Base-by-base conservation (phyloP, 2,113 vertebrate genomes). In the Pluvialis apricaria region DNA sequence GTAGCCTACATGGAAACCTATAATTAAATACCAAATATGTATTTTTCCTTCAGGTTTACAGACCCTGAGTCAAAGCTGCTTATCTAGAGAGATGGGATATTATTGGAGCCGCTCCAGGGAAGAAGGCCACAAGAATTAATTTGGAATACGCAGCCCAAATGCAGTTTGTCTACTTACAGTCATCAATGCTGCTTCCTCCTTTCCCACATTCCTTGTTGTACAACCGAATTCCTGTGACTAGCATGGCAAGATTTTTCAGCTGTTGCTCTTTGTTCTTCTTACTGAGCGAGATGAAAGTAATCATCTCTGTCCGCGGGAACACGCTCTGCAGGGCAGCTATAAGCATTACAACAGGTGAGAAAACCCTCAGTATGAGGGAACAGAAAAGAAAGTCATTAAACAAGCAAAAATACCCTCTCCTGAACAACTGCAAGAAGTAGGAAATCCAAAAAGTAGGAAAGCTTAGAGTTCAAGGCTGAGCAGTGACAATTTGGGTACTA, bases 291-390 rank as follows among this genome's bases (percentile, higher is more conserved):
- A 99, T 95, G 97, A 99, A 99, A 65, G 97, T 93, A 28, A 90
- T 97, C 86, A 99, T 96, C 81, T 99, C 98, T 52, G 97, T 92
- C 58, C 97, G 98, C 54, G 99, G 98, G 86, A 99, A 99, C 54
- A 99, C 70, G 73, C 99, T 99, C 97, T 99, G 99, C 57, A 99
- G 96, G 19, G 98, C 99, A 95, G 99, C 99, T 99, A 86, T 12
- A 94, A 94, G 66, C 44, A 70, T 96, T 69, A 60, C n/a, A 83
- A 76, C 61, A 22, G 18, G 32, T 12, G 32, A 95, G 42, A 76
- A 91, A 76, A 68, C 7, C 16, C 54, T 92, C 90, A 78, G 0
- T 83, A 28, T 8, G 24, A 91, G n/a, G 32, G 13, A 96, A 84
- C n/a, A 84, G 70, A 72, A 84, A 90, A 76, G 10, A 75, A 95